phyloP scores from a whole-genome alignment of 2,113 vertebrate genomes.

The Gambusia affinis region DNA sequence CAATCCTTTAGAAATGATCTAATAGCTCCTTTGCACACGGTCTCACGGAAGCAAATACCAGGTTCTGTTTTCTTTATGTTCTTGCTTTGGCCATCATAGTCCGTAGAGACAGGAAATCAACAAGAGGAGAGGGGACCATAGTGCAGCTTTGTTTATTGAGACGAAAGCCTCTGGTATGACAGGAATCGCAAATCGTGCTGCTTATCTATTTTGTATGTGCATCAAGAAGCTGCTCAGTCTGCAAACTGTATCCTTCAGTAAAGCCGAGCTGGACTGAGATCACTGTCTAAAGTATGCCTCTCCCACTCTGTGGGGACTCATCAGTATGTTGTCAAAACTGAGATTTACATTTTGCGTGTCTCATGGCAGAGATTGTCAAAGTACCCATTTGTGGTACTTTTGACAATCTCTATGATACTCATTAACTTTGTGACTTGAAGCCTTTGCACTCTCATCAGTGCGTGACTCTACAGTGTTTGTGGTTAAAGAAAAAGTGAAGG shows the following conservation, averaged over 20 bases:
- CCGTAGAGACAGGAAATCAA: constrained; percentile 60
- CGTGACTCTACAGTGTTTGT: background rate
- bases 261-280: constrained; percentile 50
- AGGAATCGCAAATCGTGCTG: constrained; percentile 53
- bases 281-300: constrained; percentile 51
- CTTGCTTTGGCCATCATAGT: constrained; percentile 19
- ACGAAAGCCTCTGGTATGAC: constrained; percentile 58
- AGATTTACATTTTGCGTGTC: constrained; percentile 35
- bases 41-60: constrained; percentile 21
- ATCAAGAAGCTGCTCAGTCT: constrained; percentile 21
- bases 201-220: constrained; percentile 44
- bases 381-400: constrained; percentile 6
- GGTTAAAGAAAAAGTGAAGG: background rate
- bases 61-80: constrained; percentile 37
- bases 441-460: background rate
- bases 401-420: background rate
- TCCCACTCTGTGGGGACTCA: constrained; percentile 59
- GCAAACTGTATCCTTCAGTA: constrained; percentile 23
- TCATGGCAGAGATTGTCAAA: constrained; percentile 18
- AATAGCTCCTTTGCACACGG: background rate
- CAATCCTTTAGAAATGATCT: background rate
- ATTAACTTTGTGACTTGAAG: background rate
- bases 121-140: constrained; percentile 27
- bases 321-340: constrained; percentile 38
- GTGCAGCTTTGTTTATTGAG: constrained; percentile 61